Evolutionary conservation across 2,797 vertebrate species (phyloP).

Genomic region (Pelobates cultripes): DNA sequence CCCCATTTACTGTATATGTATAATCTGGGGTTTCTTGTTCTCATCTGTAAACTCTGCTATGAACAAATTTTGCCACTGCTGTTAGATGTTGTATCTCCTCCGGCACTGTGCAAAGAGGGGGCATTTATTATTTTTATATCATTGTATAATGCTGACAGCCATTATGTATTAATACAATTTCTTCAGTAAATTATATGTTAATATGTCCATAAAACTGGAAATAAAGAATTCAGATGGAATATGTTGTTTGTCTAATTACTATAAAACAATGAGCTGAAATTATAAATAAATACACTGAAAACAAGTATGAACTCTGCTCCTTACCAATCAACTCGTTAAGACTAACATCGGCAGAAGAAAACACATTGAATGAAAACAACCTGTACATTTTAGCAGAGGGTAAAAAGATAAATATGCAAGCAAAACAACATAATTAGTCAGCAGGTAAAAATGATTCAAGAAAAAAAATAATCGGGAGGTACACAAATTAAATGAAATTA

Average conservation of each 20-base stretch:
- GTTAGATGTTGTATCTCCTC: neutral
- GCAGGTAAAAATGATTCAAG: no score
- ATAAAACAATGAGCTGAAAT: no score
- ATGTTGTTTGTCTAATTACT: slow-evolving; percentile 3
- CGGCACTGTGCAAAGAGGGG: neutral
- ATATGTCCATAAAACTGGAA: slow-evolving; percentile 36
- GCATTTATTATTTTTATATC: slow-evolving; percentile 32
- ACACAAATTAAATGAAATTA: no score
- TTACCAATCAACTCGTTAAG: no score
- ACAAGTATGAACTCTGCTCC: no score
- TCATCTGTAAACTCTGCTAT: slow-evolving; percentile 4
- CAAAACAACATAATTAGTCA: no score
- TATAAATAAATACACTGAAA: no score
- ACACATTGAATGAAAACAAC: no score
- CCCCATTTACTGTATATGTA: neutral
- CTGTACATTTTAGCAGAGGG: no score
- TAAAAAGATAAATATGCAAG: no score
- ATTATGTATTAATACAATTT: slow-evolving; percentile 36
- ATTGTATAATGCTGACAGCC: slow-evolving; percentile 39
- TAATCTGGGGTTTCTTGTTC: neutral
- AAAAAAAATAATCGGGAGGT: no score
- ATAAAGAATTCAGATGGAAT: slow-evolving; percentile 42
- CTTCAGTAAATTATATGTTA: slow-evolving; percentile 44
- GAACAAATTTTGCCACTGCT: slow-evolving; percentile 15
- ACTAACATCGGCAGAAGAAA: no score